A percentile compares a stretch with the other conserved stretches of the same genome.
Evolutionary conservation across 2,797 vertebrate species (phyloP).

Genomic region (Manis pentadactyla): DNA sequence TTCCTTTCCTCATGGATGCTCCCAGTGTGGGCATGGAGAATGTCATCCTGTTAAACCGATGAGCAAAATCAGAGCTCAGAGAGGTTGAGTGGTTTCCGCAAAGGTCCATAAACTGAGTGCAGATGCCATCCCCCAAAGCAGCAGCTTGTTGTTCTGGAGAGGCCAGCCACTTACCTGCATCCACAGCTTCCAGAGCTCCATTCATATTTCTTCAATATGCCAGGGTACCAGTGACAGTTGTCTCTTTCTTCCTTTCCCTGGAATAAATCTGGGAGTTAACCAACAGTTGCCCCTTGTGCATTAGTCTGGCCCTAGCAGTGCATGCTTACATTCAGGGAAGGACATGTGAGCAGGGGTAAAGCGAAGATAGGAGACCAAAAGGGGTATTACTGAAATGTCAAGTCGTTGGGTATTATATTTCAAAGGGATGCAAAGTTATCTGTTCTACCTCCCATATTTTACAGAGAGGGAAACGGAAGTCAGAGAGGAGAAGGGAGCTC

Average conservation of each 20-base stretch:
- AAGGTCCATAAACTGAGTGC: not conserved
- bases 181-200: not conserved
- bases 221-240: not conserved
- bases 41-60: not conserved
- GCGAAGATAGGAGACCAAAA: not conserved
- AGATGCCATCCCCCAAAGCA: not conserved
- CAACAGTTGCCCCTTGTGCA: not conserved
- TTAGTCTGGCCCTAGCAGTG: not conserved
- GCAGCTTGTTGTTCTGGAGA: not conserved
- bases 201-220: not conserved
- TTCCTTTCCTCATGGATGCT: not conserved
- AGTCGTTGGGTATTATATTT: not conserved
- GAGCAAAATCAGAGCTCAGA: not conserved
- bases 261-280: not conserved
- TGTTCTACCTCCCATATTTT: not conserved
- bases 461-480: slow-evolving; percentile 23
- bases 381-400: not conserved
- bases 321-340: not conserved
- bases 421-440: not conserved
- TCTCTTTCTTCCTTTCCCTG: not conserved
- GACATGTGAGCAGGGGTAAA: not conserved
- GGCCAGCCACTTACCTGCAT: not conserved
- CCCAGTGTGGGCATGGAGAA: not conserved
- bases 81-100: not conserved
- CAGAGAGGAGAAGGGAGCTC: not conserved